Conservation (phyloP, 2,888 invertebrate species). For the Cheilosia vulpina region DNA sequence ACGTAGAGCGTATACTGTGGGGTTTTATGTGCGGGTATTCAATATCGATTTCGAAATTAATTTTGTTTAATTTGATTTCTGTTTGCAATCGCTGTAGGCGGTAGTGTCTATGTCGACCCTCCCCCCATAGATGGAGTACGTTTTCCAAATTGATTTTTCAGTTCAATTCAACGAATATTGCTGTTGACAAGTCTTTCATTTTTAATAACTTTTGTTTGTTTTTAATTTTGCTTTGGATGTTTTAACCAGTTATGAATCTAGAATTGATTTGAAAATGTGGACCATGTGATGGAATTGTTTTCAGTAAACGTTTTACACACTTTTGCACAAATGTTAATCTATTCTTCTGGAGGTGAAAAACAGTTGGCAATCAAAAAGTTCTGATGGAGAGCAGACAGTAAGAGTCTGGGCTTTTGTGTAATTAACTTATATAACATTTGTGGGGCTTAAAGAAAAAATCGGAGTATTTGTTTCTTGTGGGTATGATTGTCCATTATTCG, state of each 20-base stretch:
- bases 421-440: no score
- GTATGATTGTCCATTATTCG: no score
- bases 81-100: conserved; percentile 54
- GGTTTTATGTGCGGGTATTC: not conserved
- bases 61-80: conserved; percentile 65
- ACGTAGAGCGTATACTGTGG: not conserved
- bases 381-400: no score
- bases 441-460: no score
- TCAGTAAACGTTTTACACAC: no score
- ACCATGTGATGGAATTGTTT: no score
- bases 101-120: not conserved
- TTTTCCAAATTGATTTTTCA: conserved; percentile 25
- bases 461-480: no score
- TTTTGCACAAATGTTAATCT: no score
- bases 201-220: conserved; percentile 38
- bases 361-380: no score
- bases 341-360: no score
- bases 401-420: no score
- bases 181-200: not conserved
- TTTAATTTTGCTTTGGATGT: conserved; percentile 24
- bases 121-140: not conserved
- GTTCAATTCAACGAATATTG: not conserved
- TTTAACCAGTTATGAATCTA: not conserved
- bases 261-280: not conserved
- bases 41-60: conserved; percentile 58